Base-by-base conservation (phyloP, 37 sponge, comb jelly and placozoan genomes). In the Chondrilla cf. caribensis region DNA sequence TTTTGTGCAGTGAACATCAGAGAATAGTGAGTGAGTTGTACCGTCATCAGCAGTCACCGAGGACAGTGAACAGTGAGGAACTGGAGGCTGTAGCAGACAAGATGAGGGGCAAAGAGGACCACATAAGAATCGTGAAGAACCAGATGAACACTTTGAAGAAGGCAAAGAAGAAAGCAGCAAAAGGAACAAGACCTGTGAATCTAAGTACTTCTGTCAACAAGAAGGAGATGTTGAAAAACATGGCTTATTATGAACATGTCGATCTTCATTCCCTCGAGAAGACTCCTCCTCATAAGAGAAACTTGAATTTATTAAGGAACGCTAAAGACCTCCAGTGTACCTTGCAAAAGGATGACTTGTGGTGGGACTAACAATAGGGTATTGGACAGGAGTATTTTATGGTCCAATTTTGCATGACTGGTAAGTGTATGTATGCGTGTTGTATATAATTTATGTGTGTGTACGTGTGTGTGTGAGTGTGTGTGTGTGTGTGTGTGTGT, bases 331-430 rank as follows among this genome's bases (percentile, higher is more conserved):
- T 90, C 22, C 87, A 90, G 60, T 54, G 18, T 15, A 90, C 82
- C 18, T 43, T 90, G 32, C 81, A 84, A 28, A 81, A 77, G 39
- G 87, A 90, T 84, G 87, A 90, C 51, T 58, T 90, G 6, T 60
- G 64, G 55, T 90, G 91, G 87, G 47, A 86, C 22, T 90, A 58
- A 78, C 40, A 32, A n/a, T 65, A 14, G 19, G 8, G 8, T 25
- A n/a, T n/a, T n/a, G n/a, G n/a, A n/a, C n/a, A n/a, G n/a, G n/a
- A n/a, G n/a, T n/a, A n/a, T n/a, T n/a, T n/a, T n/a, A n/a, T n/a
- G n/a, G n/a, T 54, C 57, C 57, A 54, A 54, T 17, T 18, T 17
- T 54, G 17, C 57, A 17, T 17, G 11, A 11, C 17, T 18, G 15
- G 11, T 17, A 11, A 54, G 11, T 17, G 15, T 54, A n/a, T n/a